These are phyloP conservation scores for Clostera curtula DNA, from an alignment of 2,888 invertebrate species.

Conservation along the genomic window DNA sequence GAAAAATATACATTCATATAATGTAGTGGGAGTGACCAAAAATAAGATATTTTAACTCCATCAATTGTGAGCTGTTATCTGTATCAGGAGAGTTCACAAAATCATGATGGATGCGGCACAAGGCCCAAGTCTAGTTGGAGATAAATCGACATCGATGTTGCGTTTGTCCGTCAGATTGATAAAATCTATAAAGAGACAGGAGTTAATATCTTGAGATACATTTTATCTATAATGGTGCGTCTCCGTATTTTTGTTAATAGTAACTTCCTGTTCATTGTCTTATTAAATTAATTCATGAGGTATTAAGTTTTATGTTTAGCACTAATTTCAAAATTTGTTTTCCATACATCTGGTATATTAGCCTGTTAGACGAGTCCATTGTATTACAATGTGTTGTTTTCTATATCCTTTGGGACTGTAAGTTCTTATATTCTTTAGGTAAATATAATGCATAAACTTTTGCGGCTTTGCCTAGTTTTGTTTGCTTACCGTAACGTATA, in stretches of 20 bases:
- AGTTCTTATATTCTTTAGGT: no score
- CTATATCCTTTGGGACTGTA: no score
- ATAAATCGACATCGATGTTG: conserved; percentile 53
- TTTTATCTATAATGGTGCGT: conserved; percentile 23
- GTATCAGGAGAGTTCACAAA: conserved; percentile 59
- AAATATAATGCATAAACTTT: no score
- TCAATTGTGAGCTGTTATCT: conserved; percentile 34
- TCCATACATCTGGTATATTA: no score
- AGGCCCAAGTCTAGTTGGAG: conserved; percentile 36
- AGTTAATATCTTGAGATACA: conserved; percentile 39
- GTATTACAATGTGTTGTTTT: no score
- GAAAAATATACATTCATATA: no score
- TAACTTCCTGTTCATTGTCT: conserved; percentile 19
- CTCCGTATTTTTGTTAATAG: conserved; percentile 23
- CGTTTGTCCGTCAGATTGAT: conserved; percentile 45
- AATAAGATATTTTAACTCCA: conserved; percentile 10
- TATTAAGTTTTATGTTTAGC: conserved; percentile 41
- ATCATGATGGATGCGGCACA: conserved; percentile 62
- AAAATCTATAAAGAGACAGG: conserved; percentile 43
- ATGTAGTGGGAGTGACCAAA: no score
- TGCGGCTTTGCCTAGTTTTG: no score
- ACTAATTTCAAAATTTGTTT: no score
- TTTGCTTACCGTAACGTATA: no score
- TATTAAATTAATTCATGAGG: conserved; percentile 19
- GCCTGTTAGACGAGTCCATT: no score